Evolutionary conservation across 2,113 vertebrate genomes (phyloP), one percentile per base, ranked within the genome.

Genomic region (Anarrhichthys ocellatus): DNA sequence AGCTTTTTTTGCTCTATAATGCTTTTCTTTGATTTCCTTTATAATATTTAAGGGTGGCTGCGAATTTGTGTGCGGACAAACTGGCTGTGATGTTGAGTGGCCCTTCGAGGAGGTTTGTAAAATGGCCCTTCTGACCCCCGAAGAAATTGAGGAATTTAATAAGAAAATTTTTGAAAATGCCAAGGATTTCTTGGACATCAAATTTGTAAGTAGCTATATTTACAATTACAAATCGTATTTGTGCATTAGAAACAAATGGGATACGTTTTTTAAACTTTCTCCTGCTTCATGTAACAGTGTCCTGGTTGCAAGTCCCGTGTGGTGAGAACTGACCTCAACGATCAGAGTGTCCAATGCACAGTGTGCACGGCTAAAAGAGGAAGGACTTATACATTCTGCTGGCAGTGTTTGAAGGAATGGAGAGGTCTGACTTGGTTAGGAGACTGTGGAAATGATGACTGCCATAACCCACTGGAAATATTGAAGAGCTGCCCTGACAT

Each of bases 351-450:
- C 1, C 0, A 1, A 1, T 87, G 85, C 56, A 2, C 29, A 22
- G 27, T 56, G 42, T 87, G 85, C 61, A 54, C 82, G 1, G 36
- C 76, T 0, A 36, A 32, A 0, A 84, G 5, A 24, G 20, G 17
- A 17, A n/a, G 14, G 8, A 2, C 5, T 1, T 92, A 73, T n/a
- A 48, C 17, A 9, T 94, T 94, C 85, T 94, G 93, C 77, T 94
- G 92, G 92, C 89, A 83, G 61, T 94, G 93, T 76, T 54, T 80
- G 62, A 82, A 20, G n/a, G 36, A 80, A 64, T 94, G 93, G 93
- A 90, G 80, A 81, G 91, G 91, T 29, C 65, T 61, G 1, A 42
- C 13, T 5, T 76, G 75, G n/a, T 61, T 76, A n/a, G 78, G 82
- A 13, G 52, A 3, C 17, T 93, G 92, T 82, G 76, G 18, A 27